Percentiles rank a stretch among this genome's conserved stretches.
These are phyloP conservation scores for Tupiocoris notatus DNA, from an alignment of 2,888 invertebrate species.

Conservation along the genomic window DNA sequence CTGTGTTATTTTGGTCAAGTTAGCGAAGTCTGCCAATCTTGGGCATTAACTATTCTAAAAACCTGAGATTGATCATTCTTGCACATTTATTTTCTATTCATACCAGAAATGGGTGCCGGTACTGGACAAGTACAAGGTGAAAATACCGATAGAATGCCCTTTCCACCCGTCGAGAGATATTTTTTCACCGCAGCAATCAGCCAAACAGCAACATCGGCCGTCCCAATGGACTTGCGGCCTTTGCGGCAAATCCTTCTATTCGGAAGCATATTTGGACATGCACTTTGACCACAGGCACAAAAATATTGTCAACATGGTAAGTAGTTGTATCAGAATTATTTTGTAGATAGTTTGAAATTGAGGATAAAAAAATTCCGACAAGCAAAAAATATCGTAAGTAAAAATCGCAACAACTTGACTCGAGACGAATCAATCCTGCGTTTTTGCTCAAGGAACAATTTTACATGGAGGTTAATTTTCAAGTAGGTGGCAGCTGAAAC, in stretches of 20 bases:
- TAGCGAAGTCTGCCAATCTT: not conserved
- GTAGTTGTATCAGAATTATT: no score
- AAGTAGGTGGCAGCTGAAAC: no score
- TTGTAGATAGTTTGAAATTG: no score
- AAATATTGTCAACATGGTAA: slow-evolving; percentile 77
- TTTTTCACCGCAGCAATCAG: slow-evolving; percentile 80
- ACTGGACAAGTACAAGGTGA: slow-evolving; percentile 82
- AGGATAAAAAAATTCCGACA: no score
- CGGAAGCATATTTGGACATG: slow-evolving; percentile 79
- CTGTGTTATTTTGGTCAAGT: no score
- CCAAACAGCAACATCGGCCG: slow-evolving; percentile 79
- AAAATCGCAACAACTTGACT: no score
- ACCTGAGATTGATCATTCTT: no score
- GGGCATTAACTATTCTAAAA: not conserved
- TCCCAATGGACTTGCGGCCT: slow-evolving; percentile 89
- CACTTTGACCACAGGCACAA: slow-evolving; percentile 88
- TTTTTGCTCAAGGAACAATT: no score
- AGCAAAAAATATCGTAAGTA: no score
- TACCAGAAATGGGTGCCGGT: slow-evolving; percentile 83
- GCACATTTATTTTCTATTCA: no score
- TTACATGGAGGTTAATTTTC: no score
- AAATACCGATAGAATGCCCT: slow-evolving; percentile 83
- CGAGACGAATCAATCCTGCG: no score
- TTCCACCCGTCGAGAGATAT: slow-evolving; percentile 85
- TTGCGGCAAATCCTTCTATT: slow-evolving; percentile 88